These are phyloP conservation scores for Melipona quadrifasciata DNA, from an alignment of 1,140 invertebrate genomes.

Conservation along the genomic window DNA sequence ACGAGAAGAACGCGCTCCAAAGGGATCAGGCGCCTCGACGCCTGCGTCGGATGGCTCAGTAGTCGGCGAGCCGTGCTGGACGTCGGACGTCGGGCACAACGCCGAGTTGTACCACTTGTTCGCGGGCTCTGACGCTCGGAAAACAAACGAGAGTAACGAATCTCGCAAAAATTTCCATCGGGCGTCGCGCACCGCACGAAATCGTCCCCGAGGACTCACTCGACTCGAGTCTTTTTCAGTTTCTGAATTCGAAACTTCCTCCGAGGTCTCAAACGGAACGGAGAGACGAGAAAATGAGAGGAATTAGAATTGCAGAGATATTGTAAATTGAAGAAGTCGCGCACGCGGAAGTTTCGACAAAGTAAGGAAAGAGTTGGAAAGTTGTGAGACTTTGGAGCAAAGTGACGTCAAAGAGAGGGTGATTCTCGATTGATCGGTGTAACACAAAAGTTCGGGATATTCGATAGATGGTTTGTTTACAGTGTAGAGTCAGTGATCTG, in stretches of 20 bases:
- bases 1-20: constrained; percentile 5
- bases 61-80: constrained; percentile 63
- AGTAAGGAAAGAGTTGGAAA: not conserved
- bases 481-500: constrained; percentile 19
- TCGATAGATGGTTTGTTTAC: constrained; percentile 17
- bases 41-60: constrained; percentile 66
- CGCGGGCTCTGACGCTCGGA: not conserved
- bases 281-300: too few species aligned
- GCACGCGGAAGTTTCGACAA: not conserved
- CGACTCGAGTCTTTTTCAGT: not conserved
- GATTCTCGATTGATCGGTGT: too few species aligned
- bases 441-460: too few species aligned
- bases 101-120: constrained; percentile 59
- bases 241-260: not conserved
- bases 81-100: constrained; percentile 61
- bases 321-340: too few species aligned
- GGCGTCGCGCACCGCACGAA: not conserved
- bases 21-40: constrained; percentile 50
- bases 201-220: too few species aligned
- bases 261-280: not conserved
- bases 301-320: too few species aligned
- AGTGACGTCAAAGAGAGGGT: not conserved
- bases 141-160: not conserved
- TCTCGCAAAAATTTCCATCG: too few species aligned
- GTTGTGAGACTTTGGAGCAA: not conserved